Evolutionary conservation across 2,888 invertebrate genomes (phyloP), one percentile per base, ranked within the genome.

Genomic region (Folsomia manolachei): DNA sequence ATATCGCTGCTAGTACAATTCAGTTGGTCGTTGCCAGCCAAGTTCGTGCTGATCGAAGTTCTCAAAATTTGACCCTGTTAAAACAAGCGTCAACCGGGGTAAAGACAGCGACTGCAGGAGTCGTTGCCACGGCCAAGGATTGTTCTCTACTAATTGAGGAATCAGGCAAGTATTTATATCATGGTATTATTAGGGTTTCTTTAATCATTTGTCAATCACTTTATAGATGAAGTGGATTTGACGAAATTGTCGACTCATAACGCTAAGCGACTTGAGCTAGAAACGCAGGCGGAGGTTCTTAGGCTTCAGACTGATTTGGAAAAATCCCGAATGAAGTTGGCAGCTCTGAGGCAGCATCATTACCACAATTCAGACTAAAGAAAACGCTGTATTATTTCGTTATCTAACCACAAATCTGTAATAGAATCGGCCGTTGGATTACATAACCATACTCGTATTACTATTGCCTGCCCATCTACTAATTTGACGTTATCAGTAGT

Each of bases 11-110:
- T 75, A 94, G 92, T 80, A 98, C 98, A 1, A 97, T 97, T 64
- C 98, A 98, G 85, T 87, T 99, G 72, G 98, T 98, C 68, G 96
- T 98, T 0, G 95, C 98, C 18, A 96, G 96, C 78, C 89, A 94
- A 71, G 98, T 99, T 7, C 95, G 98, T 85, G 97, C 99, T 0
- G 91, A 93, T 81, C 88, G 92, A 78, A 89, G 90, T 74, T 93
- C 95, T 82, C 85, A 86, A 78, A 91, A 92, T 82, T 87, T 99
- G 75, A 84, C 88, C n/a, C 89, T 90, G 53, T 87, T 99, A 74
- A 91, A 93, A 0, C 87, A 88, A 75, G 97, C 97, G 0, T 95
- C 96, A 14, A 90, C 92, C 76, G 88, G 88, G 74, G 98, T 99
- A 0, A 94, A 96, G 65, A 89, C 91, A 81, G 94, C 95, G 63